phyloP scores from a whole-genome alignment of 2,113 vertebrate genomes.

The Phylloscopus trochilus region DNA sequence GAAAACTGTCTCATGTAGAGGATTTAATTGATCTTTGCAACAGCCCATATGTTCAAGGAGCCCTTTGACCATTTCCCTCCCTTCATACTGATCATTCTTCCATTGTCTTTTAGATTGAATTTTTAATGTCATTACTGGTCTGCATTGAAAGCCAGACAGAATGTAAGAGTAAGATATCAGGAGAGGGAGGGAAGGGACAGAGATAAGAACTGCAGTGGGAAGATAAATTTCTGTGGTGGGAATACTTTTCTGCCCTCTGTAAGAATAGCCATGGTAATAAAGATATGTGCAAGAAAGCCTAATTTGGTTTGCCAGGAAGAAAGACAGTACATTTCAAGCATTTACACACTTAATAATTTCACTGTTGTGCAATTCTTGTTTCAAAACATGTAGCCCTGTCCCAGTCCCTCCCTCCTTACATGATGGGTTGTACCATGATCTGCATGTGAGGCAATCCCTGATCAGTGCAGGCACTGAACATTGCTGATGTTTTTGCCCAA shows the following conservation, averaged over 20 bases:
- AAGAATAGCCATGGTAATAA: conserved; percentile 76
- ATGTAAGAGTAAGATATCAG: conserved; percentile 74
- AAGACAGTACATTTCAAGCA: conserved; percentile 52
- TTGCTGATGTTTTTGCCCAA: neutral
- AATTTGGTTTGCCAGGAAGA: conserved; percentile 54
- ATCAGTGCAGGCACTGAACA: neutral
- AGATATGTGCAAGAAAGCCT: conserved; percentile 73
- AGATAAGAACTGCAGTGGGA: conserved; percentile 77
- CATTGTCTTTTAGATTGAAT: conserved; percentile 82
- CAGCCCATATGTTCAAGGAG: neutral
- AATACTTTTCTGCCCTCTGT: conserved; percentile 76
- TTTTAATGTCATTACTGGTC: conserved; percentile 82
- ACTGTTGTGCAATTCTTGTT: neutral
- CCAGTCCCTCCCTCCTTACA: neutral
- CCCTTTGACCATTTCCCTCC: conserved; percentile 21
- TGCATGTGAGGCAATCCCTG: neutral
- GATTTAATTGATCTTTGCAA: conserved; percentile 3
- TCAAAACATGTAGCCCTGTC: neutral
- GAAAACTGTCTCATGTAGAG: neutral
- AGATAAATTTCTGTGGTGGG: conserved; percentile 72
- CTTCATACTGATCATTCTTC: neutral
- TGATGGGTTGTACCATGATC: neutral
- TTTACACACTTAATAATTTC: neutral
- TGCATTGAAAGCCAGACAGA: conserved; percentile 50
- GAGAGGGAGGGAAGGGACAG: neutral